Evolutionary conservation across 2,113 vertebrate genomes (phyloP).

Genomic region (Tamias sibiricus): DNA sequence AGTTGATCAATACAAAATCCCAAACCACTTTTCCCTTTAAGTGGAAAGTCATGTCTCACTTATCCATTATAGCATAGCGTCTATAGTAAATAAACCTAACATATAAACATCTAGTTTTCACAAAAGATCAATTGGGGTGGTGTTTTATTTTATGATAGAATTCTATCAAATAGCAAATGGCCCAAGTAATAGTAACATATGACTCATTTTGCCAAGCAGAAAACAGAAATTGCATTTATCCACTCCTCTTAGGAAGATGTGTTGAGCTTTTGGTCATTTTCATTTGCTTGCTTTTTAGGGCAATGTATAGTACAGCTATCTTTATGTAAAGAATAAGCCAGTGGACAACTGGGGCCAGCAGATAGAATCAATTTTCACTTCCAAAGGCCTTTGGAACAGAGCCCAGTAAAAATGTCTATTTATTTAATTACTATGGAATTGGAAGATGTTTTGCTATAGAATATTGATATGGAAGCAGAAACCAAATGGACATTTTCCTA

Average conservation of each 20-base stretch:
- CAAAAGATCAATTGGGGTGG: background rate
- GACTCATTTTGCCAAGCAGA: background rate
- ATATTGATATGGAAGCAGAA: background rate
- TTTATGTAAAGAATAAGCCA: background rate
- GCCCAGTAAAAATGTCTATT: background rate
- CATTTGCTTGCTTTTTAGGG: background rate
- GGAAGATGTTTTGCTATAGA: constrained; percentile 4
- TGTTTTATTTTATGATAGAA: background rate
- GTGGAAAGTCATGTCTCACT: background rate
- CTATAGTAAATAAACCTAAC: background rate
- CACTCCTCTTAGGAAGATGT: background rate
- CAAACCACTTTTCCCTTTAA: background rate
- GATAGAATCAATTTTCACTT: background rate
- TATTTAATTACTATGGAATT: constrained; percentile 9
- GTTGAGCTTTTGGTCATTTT: background rate
- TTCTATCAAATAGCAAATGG: background rate
- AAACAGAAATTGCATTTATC: background rate
- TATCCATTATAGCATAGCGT: background rate
- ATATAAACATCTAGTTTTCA: background rate
- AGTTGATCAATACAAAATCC: background rate
- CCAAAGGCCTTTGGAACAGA: background rate
- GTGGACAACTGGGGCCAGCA: background rate
- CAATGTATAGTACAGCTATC: background rate
- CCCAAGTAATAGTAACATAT: background rate
- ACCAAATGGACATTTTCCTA: background rate